Evolutionary conservation across 1,140 invertebrate species (phyloP).

Genomic region (Drosophila simulans): DNA sequence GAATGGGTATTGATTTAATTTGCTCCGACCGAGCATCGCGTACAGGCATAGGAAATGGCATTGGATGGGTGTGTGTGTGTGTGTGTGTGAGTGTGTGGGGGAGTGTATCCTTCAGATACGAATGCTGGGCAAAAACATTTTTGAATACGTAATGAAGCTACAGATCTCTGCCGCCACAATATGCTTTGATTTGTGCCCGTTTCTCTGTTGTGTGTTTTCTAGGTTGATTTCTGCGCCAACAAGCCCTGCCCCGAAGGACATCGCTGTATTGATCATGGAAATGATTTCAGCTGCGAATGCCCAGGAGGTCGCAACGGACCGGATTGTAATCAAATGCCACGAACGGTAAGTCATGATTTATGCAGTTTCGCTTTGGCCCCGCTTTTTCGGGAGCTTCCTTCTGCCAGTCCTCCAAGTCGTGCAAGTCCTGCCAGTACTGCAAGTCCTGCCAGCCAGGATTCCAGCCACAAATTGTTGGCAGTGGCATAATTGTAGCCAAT

Average conservation of each 20-base stretch:
- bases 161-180: slow-evolving; percentile 42
- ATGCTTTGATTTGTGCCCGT: slow-evolving; percentile 58
- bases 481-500: slow-evolving; percentile 51
- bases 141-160: slow-evolving; percentile 76
- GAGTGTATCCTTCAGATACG: slow-evolving; percentile 38
- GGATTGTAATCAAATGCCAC: slow-evolving; percentile 86
- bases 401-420: not conserved
- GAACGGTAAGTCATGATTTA: slow-evolving; percentile 85
- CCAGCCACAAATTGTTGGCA: slow-evolving; percentile 63
- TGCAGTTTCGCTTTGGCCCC: slow-evolving; percentile 51
- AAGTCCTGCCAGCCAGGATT: slow-evolving; percentile 39
- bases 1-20: slow-evolving; percentile 70
- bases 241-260: slow-evolving; percentile 88
- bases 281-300: slow-evolving; percentile 90
- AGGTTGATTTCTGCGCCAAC: slow-evolving; percentile 90
- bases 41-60: slow-evolving; percentile 30
- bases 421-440: not conserved
- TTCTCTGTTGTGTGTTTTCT: slow-evolving; percentile 37
- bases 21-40: slow-evolving; percentile 29
- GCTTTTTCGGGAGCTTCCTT: not conserved
- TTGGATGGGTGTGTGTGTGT: slow-evolving; percentile 17
- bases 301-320: slow-evolving; percentile 88
- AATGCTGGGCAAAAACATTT: slow-evolving; percentile 57
- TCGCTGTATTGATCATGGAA: slow-evolving; percentile 89
- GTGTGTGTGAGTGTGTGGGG: not conserved